Evolutionary conservation across 2,113 vertebrate genomes (phyloP), one percentile per base, ranked within the genome.

Genomic region (Etheostoma spectabile): DNA sequence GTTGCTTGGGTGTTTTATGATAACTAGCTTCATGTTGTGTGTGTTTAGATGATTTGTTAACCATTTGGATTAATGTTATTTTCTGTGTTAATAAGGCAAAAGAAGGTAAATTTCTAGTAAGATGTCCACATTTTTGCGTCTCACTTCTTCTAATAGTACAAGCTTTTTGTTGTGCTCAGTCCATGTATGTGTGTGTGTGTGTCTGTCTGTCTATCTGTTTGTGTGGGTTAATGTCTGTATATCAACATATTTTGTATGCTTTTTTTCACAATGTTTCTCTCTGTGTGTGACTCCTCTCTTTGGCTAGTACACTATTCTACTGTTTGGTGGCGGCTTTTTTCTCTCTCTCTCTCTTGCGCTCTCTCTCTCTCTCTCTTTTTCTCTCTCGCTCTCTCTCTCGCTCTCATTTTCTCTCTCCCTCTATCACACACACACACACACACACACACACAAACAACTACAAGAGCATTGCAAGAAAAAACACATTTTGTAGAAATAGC

Each of bases 231-330:
- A 22, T 64, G 49, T 79, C 7, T 70, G 21, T 68, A 16, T 60
- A 30, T 21, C 2, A 33, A n/a, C 2, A 6, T 79, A 35, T 66
- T 27, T 33, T 53, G 33, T 53, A 57, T 56, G 73, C 52, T 74
- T 64, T 74, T 48, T 80, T 24, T 30, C 73, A 56, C 81, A 79
- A 35, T 60, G 59, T 82, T 27, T 46, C 51, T 78, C 51, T 85
- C 62, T 88, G 64, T 66, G 48, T 86, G 73, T 75, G 78, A 86
- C 64, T 82, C 85, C 62, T 77, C 52, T 71, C 38, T 70, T 76
- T 68, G 56, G 8, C 52, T 60, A 12, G 18, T 75, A 79, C 38
- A 73, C 69, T 83, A 59, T 48, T 46, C 61, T 62, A 42, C 48
- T 79, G 74, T 85, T 71, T 65, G 60, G 33, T 60, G 42, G 38